These are phyloP conservation scores for Leptodactylus fuscus DNA, from an alignment of 2,113 vertebrate genomes.

Conservation along the genomic window DNA sequence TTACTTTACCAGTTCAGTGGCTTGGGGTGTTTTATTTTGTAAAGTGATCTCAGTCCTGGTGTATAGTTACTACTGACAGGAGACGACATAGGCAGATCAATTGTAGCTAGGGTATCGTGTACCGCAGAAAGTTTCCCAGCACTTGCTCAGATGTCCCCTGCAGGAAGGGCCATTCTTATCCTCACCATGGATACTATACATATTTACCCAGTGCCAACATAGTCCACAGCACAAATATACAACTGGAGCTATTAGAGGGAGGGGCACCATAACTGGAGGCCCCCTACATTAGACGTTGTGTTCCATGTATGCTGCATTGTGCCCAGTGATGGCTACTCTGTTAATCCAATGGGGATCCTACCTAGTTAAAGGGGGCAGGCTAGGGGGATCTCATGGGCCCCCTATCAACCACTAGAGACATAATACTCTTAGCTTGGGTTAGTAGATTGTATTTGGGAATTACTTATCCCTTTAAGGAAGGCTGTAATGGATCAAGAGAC, in stretches of 20 bases:
- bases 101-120: not conserved
- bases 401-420: too few relatives aligned
- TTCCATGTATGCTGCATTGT: too few relatives aligned
- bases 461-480: too few relatives aligned
- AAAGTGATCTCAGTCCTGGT: not conserved
- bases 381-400: too few relatives aligned
- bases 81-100: not conserved
- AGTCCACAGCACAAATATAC: not conserved
- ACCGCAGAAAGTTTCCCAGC: not conserved
- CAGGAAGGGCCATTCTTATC: not conserved
- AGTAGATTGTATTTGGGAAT: too few relatives aligned
- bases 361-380: too few relatives aligned
- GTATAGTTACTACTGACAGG: conserved; percentile 1
- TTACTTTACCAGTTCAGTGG: not conserved
- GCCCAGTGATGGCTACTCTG: too few relatives aligned
- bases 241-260: not conserved
- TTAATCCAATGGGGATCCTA: too few relatives aligned
- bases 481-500: too few relatives aligned
- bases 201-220: not conserved
- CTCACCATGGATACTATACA: not conserved
- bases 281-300: not conserved
- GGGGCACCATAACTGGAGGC: not conserved
- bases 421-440: too few relatives aligned
- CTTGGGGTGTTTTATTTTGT: conserved; percentile 17
- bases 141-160: not conserved